Evolutionary conservation across 2,797 vertebrate genomes (phyloP).

Genomic region (Poeciliopsis presidionis): DNA sequence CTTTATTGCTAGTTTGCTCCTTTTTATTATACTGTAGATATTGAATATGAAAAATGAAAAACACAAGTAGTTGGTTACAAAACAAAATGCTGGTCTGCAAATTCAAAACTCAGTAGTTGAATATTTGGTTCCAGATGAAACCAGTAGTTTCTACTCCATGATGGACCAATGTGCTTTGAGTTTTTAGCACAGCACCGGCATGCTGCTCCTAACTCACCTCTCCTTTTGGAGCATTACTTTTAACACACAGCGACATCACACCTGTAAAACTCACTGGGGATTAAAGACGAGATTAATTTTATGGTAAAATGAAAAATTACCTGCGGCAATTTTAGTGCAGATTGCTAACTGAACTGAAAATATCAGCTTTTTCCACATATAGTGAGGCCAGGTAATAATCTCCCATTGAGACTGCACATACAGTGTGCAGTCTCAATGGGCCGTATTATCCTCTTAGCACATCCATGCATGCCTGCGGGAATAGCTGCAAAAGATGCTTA

Average conservation of each 20-base stretch:
- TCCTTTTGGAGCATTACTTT: not conserved
- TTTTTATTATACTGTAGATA: not conserved
- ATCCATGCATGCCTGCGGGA: not conserved
- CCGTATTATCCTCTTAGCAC: not conserved
- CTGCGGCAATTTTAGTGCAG: constrained; percentile 23
- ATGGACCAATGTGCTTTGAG: constrained; percentile 27
- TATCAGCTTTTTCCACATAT: not conserved
- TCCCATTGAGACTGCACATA: too few species aligned
- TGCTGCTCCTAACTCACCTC: not conserved
- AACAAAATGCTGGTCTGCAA: not conserved
- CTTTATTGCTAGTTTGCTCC: not conserved
- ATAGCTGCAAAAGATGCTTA: not conserved
- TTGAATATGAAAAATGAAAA: not conserved
- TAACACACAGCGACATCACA: not conserved
- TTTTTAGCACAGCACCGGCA: constrained; percentile 13
- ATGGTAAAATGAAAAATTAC: constrained; percentile 29
- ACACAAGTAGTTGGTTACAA: not conserved
- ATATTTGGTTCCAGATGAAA: constrained; percentile 14
- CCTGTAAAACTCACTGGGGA: not conserved
- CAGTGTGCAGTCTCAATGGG: constrained; percentile 2
- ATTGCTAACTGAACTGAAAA: constrained; percentile 2
- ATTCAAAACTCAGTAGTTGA: constrained; percentile 33
- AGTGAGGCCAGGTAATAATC: not conserved
- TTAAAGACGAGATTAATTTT: constrained; percentile 24
- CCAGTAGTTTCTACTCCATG: constrained; percentile 15